phyloP scores from a whole-genome alignment of 2,113 vertebrate species.

The Bothrops jararaca region DNA sequence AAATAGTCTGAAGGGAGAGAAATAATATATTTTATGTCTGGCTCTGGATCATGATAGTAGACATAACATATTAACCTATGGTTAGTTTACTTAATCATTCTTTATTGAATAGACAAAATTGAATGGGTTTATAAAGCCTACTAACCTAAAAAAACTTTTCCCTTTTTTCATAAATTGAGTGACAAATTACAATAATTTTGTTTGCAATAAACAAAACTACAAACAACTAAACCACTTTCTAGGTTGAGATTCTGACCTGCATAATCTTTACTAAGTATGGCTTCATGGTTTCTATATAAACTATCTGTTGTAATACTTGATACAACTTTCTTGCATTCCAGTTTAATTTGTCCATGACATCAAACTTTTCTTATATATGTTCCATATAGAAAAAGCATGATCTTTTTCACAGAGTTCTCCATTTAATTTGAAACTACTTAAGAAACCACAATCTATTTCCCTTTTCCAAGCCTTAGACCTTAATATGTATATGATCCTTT shows the following conservation, averaged over 20 bases:
- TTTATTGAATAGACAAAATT: background rate
- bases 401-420: background rate
- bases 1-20: background rate
- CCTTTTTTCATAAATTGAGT: background rate
- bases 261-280: background rate
- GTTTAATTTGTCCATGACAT: background rate
- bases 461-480: background rate
- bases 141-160: background rate
- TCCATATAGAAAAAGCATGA: background rate
- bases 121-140: background rate
- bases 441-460: background rate
- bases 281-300: background rate
- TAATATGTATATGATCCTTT: background rate
- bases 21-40: background rate
- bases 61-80: background rate
- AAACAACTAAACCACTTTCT: background rate
- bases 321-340: background rate
- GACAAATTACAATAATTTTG: background rate
- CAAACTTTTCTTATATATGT: background rate
- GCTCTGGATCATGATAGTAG: background rate
- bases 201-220: background rate
- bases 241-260: background rate
- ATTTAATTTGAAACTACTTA: background rate
- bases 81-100: background rate
- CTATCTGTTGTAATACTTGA: background rate